These are phyloP conservation scores for Tricholaema leucomelas DNA, from an alignment of 2,113 vertebrate genomes.

Conservation along the genomic window DNA sequence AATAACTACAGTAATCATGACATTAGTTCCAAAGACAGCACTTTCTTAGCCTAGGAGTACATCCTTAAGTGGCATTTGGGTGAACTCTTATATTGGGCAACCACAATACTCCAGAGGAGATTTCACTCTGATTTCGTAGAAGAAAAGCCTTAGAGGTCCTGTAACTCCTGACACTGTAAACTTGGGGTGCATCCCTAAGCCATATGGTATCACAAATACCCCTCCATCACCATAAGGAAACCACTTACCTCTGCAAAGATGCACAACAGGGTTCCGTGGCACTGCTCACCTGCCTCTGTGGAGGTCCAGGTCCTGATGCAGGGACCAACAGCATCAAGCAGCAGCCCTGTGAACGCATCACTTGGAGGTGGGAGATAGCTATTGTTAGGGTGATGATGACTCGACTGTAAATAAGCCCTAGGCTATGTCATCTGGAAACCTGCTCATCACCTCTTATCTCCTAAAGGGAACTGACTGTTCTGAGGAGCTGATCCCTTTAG, in stretches of 20 bases:
- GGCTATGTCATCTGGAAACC: not conserved
- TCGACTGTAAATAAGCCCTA: not conserved
- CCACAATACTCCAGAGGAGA: accelerated
- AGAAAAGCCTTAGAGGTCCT: not conserved
- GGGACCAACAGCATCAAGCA: not conserved
- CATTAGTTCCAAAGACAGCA: not conserved
- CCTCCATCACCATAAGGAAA: not conserved
- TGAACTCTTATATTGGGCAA: not conserved
- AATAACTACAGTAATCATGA: not conserved
- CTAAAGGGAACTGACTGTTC: not conserved
- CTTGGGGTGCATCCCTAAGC: not conserved
- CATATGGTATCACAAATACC: accelerated
- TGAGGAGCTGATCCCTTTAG: not conserved
- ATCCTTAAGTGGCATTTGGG: not conserved
- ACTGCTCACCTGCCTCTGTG: not conserved
- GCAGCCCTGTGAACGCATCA: not conserved
- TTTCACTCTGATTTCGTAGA: not conserved
- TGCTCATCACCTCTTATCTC: not conserved
- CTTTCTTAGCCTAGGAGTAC: not conserved
- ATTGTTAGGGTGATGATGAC: not conserved
- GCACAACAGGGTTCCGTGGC: not conserved
- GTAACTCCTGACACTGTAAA: not conserved
- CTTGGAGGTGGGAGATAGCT: not conserved
- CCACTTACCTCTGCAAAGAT: not conserved
- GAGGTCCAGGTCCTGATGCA: not conserved